Percentiles rank a stretch among this genome's conserved stretches.
These are phyloP conservation scores for Oryzias curvinotus DNA, from an alignment of 2,113 vertebrate species.

Conservation along the genomic window DNA sequence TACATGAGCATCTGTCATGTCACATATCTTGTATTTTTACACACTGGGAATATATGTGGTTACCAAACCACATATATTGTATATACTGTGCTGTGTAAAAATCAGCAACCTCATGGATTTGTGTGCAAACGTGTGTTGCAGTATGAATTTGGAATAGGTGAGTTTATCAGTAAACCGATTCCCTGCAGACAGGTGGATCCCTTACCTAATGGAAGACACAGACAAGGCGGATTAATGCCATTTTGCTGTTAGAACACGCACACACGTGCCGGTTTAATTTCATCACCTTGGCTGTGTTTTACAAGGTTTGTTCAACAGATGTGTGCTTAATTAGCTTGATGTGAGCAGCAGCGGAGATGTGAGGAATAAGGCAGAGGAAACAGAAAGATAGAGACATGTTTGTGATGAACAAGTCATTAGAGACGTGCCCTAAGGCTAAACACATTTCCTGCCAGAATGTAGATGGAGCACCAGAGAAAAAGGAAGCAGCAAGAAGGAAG, in stretches of 20 bases:
- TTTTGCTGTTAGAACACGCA: constrained; percentile 58
- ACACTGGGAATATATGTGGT: constrained; percentile 40
- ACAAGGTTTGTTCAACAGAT: constrained; percentile 67
- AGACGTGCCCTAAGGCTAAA: constrained; percentile 37
- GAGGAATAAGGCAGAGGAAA: constrained; percentile 28
- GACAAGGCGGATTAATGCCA: constrained; percentile 63
- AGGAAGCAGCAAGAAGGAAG: constrained; percentile 1
- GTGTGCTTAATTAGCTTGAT: constrained; percentile 68
- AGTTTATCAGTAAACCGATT: constrained; percentile 64
- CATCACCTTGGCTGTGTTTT: constrained; percentile 64
- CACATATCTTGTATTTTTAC: constrained; percentile 42
- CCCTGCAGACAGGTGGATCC: constrained; percentile 63
- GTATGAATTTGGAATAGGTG: constrained; percentile 56
- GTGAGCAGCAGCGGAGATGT: constrained; percentile 45
- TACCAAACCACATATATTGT: no score
- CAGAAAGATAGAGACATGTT: constrained; percentile 25
- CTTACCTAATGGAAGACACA: constrained; percentile 62
- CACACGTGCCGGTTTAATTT: constrained; percentile 46
- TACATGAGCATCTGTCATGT: constrained; percentile 51
- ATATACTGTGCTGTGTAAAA: constrained; percentile 8
- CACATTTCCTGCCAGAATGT: constrained; percentile 4
- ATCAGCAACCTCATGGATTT: constrained; percentile 11
- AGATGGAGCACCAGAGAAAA: constrained; percentile 5
- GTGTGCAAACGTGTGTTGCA: constrained; percentile 31
- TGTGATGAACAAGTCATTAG: constrained; percentile 52